Conservation (phyloP, 2,888 invertebrate genomes). For the Xanthorhoe spadicearia region DNA sequence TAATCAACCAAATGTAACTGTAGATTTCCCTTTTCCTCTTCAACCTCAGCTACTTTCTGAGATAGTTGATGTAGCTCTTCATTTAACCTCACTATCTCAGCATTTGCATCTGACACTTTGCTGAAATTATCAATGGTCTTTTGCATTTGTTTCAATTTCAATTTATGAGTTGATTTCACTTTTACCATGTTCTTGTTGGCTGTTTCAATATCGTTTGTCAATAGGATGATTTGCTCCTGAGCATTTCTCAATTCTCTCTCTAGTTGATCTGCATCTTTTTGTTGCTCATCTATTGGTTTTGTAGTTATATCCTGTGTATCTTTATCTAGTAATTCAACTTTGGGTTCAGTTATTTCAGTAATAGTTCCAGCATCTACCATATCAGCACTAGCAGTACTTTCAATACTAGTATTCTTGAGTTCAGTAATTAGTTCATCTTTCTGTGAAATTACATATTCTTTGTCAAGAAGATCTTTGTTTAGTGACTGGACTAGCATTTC, state of each 20-base stretch:
- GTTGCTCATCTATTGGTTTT: conserved; percentile 41
- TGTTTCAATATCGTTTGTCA: conserved; percentile 89
- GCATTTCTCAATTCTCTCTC: conserved; percentile 77
- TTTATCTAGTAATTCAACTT: conserved; percentile 22
- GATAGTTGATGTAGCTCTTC: conserved; percentile 86
- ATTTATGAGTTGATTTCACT: conserved; percentile 88
- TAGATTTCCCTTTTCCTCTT: conserved; percentile 96
- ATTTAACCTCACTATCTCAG: conserved; percentile 87
- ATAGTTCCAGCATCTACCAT: conserved; percentile 59
- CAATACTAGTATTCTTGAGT: conserved; percentile 53
- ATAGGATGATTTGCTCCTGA: conserved; percentile 74
- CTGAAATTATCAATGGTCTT: conserved; percentile 89
- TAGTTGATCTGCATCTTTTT: conserved; percentile 56
- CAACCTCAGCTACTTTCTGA: conserved; percentile 92
- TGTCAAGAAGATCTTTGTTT: conserved; percentile 79
- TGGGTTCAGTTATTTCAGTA: conserved; percentile 51
- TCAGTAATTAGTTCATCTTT: conserved; percentile 76
- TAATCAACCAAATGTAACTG: conserved; percentile 93
- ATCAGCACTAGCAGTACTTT: conserved; percentile 47
- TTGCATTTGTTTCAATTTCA: conserved; percentile 90
- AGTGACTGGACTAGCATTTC: conserved; percentile 75
- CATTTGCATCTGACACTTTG: conserved; percentile 88
- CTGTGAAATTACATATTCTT: conserved; percentile 73
- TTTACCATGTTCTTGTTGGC: conserved; percentile 91
- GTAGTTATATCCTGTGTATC: conserved; percentile 22